Conservation (phyloP, 2,797 vertebrate genomes). For the Pseudomugil gertrudae region DNA sequence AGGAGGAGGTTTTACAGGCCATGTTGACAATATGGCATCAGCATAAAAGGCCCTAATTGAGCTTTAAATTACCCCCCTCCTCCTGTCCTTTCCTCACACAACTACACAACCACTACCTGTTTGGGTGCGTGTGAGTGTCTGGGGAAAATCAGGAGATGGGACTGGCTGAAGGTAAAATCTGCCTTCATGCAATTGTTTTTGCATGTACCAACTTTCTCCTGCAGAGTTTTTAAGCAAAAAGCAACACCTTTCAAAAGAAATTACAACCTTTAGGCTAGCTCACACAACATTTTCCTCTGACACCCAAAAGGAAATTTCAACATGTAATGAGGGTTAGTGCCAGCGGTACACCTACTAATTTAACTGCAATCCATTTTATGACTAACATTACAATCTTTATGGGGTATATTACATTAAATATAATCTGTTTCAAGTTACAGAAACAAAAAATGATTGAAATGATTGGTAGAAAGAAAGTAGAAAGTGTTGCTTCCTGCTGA, state of each 20-base stretch:
- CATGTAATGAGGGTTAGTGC: conserved; percentile 45
- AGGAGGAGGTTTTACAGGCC: conserved; percentile 71
- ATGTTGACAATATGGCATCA: conserved; percentile 82
- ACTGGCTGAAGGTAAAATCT: conserved; percentile 18
- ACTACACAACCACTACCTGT: conserved; percentile 43
- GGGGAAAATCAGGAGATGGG: conserved; percentile 28
- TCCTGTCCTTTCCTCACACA: conserved; percentile 42
- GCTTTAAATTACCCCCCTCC: conserved; percentile 75
- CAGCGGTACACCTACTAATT: conserved; percentile 44
- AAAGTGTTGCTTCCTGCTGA: neutral
- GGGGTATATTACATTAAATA: conserved; percentile 20
- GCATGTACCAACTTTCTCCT: conserved; percentile 26
- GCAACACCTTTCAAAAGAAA: conserved; percentile 12
- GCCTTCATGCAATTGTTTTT: conserved; percentile 30
- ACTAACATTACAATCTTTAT: conserved; percentile 40
- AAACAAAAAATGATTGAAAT: neutral
- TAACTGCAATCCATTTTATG: conserved; percentile 44
- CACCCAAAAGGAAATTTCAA: conserved; percentile 16
- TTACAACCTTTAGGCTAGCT: conserved; percentile 10
- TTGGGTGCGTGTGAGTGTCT: conserved; percentile 41
- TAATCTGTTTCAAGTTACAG: neutral
- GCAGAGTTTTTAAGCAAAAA: conserved; percentile 15
- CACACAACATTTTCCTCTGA: neutral
- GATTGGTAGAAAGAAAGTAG: neutral
- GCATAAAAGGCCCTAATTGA: conserved; percentile 82